phyloP scores from a whole-genome alignment of 30 jellyfish, hydroid and myxozoan genomes.

The Turritopsis dohrnii region DNA sequence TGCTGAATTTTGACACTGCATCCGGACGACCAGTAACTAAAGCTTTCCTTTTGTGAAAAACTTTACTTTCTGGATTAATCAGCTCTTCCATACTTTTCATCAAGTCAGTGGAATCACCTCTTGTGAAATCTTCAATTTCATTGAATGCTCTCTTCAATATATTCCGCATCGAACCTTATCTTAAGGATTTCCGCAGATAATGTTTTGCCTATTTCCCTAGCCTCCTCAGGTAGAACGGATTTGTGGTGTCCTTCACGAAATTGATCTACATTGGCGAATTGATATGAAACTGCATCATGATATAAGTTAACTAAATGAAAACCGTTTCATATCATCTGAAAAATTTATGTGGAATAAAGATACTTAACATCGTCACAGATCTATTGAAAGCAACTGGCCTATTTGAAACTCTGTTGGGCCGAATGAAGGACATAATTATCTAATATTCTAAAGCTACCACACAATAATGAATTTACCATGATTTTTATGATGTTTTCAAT shows the following conservation, averaged over 20 bases:
- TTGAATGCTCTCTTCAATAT: neutral
- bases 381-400: too few species aligned
- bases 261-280: neutral
- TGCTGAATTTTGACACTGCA: neutral
- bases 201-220: neutral
- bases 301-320: too few species aligned
- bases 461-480: too few species aligned
- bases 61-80: neutral
- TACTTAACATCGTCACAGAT: too few species aligned
- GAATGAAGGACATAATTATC: too few species aligned
- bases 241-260: neutral
- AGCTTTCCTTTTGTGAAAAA: neutral
- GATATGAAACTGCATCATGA: neutral
- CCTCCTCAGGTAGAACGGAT: neutral
- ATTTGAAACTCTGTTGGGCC: too few species aligned
- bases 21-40: neutral
- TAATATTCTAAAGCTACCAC: too few species aligned
- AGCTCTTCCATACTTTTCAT: neutral
- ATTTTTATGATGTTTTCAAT: too few species aligned
- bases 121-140: neutral
- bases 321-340: too few species aligned
- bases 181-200: neutral
- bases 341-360: too few species aligned
- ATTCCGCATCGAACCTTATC: neutral
- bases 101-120: neutral